These are phyloP conservation scores for Clarias pachynema DNA, from an alignment of 2,797 vertebrate genomes.

Conservation along the genomic window DNA sequence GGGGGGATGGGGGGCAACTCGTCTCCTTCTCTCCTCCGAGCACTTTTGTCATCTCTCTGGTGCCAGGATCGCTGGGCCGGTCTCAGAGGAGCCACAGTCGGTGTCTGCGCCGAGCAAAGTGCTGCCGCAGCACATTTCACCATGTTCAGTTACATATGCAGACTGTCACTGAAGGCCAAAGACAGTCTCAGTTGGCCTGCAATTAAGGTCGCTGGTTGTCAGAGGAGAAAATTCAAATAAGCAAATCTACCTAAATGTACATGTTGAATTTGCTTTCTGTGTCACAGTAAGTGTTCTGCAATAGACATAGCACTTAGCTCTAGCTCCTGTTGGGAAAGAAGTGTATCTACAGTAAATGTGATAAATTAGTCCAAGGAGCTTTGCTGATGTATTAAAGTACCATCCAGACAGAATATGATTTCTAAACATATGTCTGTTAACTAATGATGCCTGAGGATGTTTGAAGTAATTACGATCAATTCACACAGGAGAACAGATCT, in stretches of 20 bases:
- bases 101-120: conserved; percentile 48
- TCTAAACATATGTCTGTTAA: conserved; percentile 10
- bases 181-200: conserved; percentile 12
- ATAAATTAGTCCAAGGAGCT: conserved; percentile 1
- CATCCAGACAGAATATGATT: neutral
- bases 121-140: conserved; percentile 54
- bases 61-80: conserved; percentile 35
- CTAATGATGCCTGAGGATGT: conserved; percentile 1
- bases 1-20: neutral
- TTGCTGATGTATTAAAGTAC: conserved; percentile 3
- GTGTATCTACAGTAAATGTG: neutral
- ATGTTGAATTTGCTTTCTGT: neutral
- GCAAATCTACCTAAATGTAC: neutral
- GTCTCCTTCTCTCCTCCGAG: conserved; percentile 16
- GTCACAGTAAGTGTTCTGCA: neutral
- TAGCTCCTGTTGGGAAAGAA: neutral
- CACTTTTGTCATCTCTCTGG: conserved; percentile 39
- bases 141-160: conserved; percentile 35
- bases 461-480: conserved; percentile 1
- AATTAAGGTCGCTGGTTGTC: conserved; percentile 12
- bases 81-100: conserved; percentile 37
- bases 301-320: neutral
- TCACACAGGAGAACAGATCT: conserved; percentile 2
- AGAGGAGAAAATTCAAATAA: neutral
- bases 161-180: conserved; percentile 14